phyloP scores from a whole-genome alignment of 2,797 vertebrate genomes.

The Chrysocyon brachyurus region DNA sequence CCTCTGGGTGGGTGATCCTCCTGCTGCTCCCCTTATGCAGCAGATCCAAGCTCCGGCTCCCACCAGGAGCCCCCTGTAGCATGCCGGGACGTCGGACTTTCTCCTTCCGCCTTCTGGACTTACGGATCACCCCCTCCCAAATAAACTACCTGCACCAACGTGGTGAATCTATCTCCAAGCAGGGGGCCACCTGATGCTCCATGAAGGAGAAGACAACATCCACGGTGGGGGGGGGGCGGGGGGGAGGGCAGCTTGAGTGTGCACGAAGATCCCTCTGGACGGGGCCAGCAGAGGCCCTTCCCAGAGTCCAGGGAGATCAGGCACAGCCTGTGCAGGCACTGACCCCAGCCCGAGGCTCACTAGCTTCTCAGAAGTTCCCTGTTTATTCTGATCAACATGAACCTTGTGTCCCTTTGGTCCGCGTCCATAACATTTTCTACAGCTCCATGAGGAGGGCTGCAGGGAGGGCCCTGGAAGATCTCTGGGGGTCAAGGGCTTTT shows the following conservation, averaged over 20 bases:
- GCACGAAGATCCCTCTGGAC: neutral
- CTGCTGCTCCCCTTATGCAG: neutral
- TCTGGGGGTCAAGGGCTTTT: neutral
- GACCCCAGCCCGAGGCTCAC: conserved; percentile 71
- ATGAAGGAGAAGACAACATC: neutral
- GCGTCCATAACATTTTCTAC: neutral
- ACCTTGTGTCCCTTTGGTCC: conserved; percentile 63
- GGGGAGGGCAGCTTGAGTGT: neutral
- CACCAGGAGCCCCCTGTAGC: fast-evolving
- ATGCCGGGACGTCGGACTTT: neutral
- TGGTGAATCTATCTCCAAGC: neutral
- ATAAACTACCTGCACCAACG: neutral
- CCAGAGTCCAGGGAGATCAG: neutral
- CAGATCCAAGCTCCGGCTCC: neutral
- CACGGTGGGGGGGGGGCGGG: neutral
- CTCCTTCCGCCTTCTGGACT: neutral
- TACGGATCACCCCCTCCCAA: neutral
- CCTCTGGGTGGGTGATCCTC: neutral
- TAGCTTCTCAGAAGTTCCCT: conserved; percentile 33
- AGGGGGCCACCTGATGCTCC: neutral
- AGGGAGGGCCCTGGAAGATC: neutral
- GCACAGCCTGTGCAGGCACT: conserved; percentile 56
- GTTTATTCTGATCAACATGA: conserved; percentile 65
- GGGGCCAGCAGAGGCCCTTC: conserved; percentile 44
- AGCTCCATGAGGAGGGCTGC: neutral